Base-by-base conservation (phyloP, 1,140 invertebrate genomes). In the Nasonia vitripennis region DNA sequence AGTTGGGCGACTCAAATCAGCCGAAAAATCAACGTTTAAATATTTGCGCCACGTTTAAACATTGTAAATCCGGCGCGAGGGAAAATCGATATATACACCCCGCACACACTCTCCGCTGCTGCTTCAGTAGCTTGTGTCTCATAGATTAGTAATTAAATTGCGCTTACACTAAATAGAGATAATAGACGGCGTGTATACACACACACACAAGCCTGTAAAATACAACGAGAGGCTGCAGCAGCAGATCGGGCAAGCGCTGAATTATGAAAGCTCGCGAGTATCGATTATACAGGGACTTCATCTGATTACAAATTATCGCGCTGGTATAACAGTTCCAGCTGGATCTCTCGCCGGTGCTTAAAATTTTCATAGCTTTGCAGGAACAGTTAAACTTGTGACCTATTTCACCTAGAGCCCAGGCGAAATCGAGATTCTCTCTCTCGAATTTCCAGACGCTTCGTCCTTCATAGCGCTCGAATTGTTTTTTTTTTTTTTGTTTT, bases 321-420 rank as follows among this genome's bases (percentile, higher is more conserved):
- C 51, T 55, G 10, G 0, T 45, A 11, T 37, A 5, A 37, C 41
- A 45, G 41, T 45, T 45, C 41, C 41, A 45, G 41, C 10, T n/a
- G 20, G 14, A 23, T 70, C 75, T 67, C n/a, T 45, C 51, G 37
- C 20, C 34, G 23, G 11, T 34, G 11, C 11, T 37, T 73, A 17
- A 73, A 73, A 73, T 34, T 73, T 73, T 12, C 17, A 31, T 73
- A n/a, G 17, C 27, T 73, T 11, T 73, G 31, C 27, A 73, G 27
- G 17, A 73, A 31, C 34, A 73, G 70, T 73, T 73, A 73, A 73
- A 73, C 70, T 73, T 73, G 70, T 73, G 70, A 31, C 70, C 70
- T 37, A 73, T 37, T 20, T 62, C 55, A 0, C 10, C 20, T 2
- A n/a, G 55, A 27, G 1, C 27, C 55, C 17, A 62, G 55, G 17